phyloP scores from a whole-genome alignment of 2,113 vertebrate genomes.

The Hippocampus barbouri region DNA sequence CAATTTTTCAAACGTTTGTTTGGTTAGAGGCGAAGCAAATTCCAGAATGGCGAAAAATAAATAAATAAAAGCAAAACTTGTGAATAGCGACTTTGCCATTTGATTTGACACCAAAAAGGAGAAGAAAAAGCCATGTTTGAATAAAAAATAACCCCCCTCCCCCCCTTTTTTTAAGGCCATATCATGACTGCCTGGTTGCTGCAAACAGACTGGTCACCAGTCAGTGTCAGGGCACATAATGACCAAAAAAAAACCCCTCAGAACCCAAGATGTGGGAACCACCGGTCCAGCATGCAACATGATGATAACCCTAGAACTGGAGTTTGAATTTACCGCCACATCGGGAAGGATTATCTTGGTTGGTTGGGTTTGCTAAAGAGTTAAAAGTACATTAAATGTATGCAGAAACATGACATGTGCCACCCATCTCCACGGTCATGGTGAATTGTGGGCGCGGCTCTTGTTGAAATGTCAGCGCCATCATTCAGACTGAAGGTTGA shows the following conservation, averaged over 20 bases:
- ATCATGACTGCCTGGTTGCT: not conserved
- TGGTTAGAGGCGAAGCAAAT: no score
- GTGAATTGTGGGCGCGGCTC: constrained; percentile 1
- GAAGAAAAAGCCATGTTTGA: no score
- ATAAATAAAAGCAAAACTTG: no score
- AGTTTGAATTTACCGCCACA: not conserved
- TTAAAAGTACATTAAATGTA: not conserved
- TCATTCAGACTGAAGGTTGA: constrained; percentile 3
- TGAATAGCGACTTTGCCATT: no score
- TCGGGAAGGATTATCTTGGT: not conserved
- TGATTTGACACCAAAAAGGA: no score
- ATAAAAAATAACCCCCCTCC: no score
- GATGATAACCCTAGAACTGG: not conserved
- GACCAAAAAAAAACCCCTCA: no score
- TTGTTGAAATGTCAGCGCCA: constrained; percentile 4
- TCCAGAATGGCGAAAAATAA: no score
- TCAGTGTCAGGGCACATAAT: not conserved
- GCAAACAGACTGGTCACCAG: not conserved
- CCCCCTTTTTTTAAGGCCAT: no score
- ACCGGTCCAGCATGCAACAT: not conserved
- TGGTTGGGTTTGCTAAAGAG: not conserved
- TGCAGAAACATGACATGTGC: not conserved
- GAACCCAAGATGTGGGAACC: no score
- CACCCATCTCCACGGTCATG: not conserved
- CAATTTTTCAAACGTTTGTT: no score